A percentile compares a stretch with the other conserved stretches of the same genome.
Conservation (phyloP, 1,140 invertebrate genomes). For the Procambarus virginalis region DNA sequence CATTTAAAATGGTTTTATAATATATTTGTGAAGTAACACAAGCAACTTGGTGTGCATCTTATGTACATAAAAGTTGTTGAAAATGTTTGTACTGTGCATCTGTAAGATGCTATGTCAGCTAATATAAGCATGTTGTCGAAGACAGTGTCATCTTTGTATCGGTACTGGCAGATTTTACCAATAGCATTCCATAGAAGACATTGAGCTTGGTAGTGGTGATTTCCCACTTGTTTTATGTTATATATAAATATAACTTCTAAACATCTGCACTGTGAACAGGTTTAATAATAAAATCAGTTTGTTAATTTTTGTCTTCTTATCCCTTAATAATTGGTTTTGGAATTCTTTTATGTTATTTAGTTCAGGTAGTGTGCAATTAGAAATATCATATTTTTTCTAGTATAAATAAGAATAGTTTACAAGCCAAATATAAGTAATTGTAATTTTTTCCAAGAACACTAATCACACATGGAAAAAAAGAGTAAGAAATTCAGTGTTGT, state of each 20-base stretch:
- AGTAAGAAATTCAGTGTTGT: too few relatives aligned
- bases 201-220: constrained; percentile 17
- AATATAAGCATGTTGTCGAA: not conserved
- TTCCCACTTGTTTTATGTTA: constrained; percentile 8
- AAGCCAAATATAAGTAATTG: too few relatives aligned
- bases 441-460: too few relatives aligned
- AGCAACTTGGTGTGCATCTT: not conserved
- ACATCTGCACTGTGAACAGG: constrained; percentile 26
- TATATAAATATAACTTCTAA: constrained; percentile 10
- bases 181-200: constrained; percentile 26
- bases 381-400: too few relatives aligned
- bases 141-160: not conserved
- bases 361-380: too few relatives aligned
- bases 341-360: too few relatives aligned
- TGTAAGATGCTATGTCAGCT: not conserved
- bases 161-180: constrained; percentile 2
- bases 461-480: too few relatives aligned
- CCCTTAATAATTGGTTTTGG: not conserved
- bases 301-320: constrained; percentile 6
- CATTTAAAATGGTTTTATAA: not conserved
- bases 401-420: too few relatives aligned
- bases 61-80: not conserved
- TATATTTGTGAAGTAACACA: not conserved
- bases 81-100: too few relatives aligned
- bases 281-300: constrained; percentile 28